Evolutionary conservation across 2,797 vertebrate genomes (phyloP), one percentile per base, ranked within the genome.

Genomic region (Aeoliscus strigatus): DNA sequence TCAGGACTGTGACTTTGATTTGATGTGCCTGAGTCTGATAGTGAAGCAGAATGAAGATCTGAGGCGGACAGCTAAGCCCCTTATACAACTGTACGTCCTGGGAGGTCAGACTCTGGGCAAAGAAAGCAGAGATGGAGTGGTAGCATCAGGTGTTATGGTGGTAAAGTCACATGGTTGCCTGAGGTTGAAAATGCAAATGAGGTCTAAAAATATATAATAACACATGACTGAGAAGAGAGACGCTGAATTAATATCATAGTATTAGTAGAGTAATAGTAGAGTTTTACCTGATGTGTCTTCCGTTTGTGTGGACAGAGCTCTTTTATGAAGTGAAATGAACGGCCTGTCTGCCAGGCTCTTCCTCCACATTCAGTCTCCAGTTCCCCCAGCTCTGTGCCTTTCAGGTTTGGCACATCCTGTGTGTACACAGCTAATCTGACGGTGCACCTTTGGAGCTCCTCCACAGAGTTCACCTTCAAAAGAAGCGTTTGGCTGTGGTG

Each of bases 21-120:
- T 75, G 68, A 40, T 80, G 77, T 2, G 73, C 61, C 30, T 63
- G 45, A 4, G 74, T 59, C 46, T 88, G 86, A 66, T 87, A 84
- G 48, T 87, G 83, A 16, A 88, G 84, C 29, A 76, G 61, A 51
- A 88, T 75, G 44, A 89, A 86, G 50, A 74, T 69, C 55, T 77
- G 78, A 27, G 68, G 60, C 27, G 56, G 54, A 14, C 67, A 59
- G 29, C 52, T 55, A 30, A 62, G 39, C 15, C 39, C 64, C 17
- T 55, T 54, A 21, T 28, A 18, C 31, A 17, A 17, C 10, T 4
- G 7, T 12, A 70, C 29, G 43, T 86, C 69, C 34, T 77, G 73
- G 45, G 55, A 71, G 32, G 70, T 80, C 31, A 66, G 41, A 52
- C 59, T 75, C 83, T 82, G 56, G 71, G 39, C 29, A 53, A 39